Evolutionary conservation across 2,888 invertebrate genomes (phyloP).

Genomic region (Lysandra coridon): DNA sequence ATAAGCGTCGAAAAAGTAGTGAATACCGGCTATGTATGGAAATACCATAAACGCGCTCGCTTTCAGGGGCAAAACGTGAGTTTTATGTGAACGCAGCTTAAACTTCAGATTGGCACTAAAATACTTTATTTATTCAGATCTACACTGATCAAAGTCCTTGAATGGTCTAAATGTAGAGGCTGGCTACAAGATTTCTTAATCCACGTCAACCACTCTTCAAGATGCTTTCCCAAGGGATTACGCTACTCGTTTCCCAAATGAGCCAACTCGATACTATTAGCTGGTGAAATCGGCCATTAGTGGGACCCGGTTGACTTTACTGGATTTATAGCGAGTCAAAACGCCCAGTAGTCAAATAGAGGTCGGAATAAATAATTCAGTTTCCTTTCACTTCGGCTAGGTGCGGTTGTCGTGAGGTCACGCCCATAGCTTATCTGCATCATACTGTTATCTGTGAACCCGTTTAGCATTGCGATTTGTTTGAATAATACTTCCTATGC

Average conservation of each 20-base stretch:
- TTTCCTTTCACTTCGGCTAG: conserved; percentile 46
- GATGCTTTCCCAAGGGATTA: background rate
- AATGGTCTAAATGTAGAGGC: background rate
- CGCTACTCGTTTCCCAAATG: background rate
- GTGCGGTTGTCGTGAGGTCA: conserved; percentile 49
- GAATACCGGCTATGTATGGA: no score
- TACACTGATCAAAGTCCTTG: background rate
- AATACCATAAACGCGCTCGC: no score
- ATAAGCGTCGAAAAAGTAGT: no score
- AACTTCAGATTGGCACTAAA: background rate
- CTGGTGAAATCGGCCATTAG: conserved; percentile 13
- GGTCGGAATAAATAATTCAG: conserved; percentile 33
- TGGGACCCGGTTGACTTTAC: background rate
- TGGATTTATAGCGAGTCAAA: conserved; percentile 16
- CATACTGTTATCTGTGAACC: conserved; percentile 43
- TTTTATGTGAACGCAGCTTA: background rate
- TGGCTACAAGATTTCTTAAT: background rate
- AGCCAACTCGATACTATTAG: background rate
- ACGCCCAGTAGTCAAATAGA: conserved; percentile 28
- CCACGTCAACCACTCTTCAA: background rate
- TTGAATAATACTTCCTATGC: conserved; percentile 28
- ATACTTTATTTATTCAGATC: background rate
- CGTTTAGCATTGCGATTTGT: conserved; percentile 38
- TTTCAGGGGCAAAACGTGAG: no score
- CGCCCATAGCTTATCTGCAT: conserved; percentile 46